Conservation (phyloP, 2,113 vertebrate genomes). For the Cephalophus harveyi region DNA sequence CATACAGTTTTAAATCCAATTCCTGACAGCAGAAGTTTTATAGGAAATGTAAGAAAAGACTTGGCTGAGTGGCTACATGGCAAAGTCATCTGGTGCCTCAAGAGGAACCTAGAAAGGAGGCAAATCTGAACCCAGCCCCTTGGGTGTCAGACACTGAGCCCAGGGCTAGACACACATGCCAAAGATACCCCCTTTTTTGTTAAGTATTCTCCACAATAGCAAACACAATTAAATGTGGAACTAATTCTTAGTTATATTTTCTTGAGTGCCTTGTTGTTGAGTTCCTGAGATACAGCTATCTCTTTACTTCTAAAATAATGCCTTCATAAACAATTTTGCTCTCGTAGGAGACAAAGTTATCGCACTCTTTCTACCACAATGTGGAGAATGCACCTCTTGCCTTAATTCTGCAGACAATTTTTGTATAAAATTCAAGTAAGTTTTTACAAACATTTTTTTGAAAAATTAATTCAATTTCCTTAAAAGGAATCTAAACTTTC, state of each 20-base stretch:
- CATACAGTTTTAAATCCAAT: background rate
- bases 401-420: conserved; percentile 66
- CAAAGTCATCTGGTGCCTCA: background rate
- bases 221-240: background rate
- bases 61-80: background rate
- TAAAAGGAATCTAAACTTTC: background rate
- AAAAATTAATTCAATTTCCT: conserved; percentile 3
- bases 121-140: background rate
- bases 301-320: background rate
- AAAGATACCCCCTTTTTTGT: background rate
- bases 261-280: background rate
- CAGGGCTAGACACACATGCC: background rate
- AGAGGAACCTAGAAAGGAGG: background rate
- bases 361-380: conserved; percentile 76
- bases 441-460: background rate
- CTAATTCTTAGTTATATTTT: background rate
- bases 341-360: conserved; percentile 80
- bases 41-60: background rate
- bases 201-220: background rate
- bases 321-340: background rate
- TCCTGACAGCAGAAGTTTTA: background rate
- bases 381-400: conserved; percentile 75
- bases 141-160: background rate
- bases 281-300: background rate
- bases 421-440: conserved; percentile 80